Evolutionary conservation across 1,140 invertebrate genomes (phyloP).

Genomic region (Telenomus remus): DNA sequence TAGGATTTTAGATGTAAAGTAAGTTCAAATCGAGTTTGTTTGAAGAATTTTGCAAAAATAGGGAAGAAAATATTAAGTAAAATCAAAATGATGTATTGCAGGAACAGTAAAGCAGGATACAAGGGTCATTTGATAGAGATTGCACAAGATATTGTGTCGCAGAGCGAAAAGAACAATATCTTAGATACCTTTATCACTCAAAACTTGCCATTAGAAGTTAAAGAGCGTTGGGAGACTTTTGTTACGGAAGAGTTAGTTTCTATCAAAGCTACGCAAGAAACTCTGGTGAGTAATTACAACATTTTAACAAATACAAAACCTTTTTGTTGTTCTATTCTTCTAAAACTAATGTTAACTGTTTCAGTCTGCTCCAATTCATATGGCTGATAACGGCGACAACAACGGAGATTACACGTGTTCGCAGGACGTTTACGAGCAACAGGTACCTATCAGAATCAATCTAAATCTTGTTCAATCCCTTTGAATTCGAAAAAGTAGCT

Average conservation of each 20-base stretch:
- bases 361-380: slow-evolving; percentile 50
- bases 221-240: slow-evolving; percentile 79
- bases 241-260: slow-evolving; percentile 76
- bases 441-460: slow-evolving; percentile 73
- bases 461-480: not conserved
- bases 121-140: slow-evolving; percentile 88
- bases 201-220: slow-evolving; percentile 77
- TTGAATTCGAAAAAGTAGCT: not conserved
- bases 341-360: slow-evolving; percentile 8
- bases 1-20: slow-evolving; percentile 78
- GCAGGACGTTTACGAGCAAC: slow-evolving; percentile 77
- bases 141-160: slow-evolving; percentile 79
- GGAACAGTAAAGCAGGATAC: slow-evolving; percentile 74
- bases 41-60: too few species aligned
- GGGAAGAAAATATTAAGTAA: too few species aligned
- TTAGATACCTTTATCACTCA: slow-evolving; percentile 75
- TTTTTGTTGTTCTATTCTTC: slow-evolving; percentile 30
- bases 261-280: slow-evolving; percentile 80
- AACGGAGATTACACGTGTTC: slow-evolving; percentile 76
- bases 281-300: slow-evolving; percentile 72
- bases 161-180: slow-evolving; percentile 69
- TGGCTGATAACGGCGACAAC: slow-evolving; percentile 76
- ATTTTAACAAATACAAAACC: too few species aligned
- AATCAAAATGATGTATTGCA: too few species aligned
- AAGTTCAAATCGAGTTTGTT: too few species aligned